Conservation (phyloP, 2,113 vertebrate genomes). For the Rhadina sibilatrix region DNA sequence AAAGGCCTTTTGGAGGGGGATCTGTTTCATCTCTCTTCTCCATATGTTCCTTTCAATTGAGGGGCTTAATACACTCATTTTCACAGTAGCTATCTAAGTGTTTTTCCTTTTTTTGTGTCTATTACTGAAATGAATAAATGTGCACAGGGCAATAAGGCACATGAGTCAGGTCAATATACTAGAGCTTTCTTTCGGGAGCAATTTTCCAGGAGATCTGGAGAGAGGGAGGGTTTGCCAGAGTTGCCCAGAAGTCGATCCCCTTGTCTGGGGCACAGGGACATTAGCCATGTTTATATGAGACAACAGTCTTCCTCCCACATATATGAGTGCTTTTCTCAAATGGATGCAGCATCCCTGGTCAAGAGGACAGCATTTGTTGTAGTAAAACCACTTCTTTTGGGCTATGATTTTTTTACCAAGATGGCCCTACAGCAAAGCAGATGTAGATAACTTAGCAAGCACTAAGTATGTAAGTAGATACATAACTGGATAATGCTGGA, state of each 20-base stretch:
- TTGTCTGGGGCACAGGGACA: background rate
- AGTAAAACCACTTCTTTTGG: background rate
- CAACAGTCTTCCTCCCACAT: background rate
- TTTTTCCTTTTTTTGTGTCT: background rate
- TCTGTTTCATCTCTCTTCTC: conserved; percentile 44
- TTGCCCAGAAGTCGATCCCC: background rate
- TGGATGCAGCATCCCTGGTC: background rate
- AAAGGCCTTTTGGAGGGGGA: conserved; percentile 28
- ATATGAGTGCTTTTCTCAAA: background rate
- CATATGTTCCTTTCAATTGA: conserved; percentile 39
- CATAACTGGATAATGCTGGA: background rate
- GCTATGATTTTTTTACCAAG: background rate
- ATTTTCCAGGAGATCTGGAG: background rate
- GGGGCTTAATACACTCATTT: conserved; percentile 32
- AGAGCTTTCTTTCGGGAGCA: background rate
- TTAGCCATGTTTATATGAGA: background rate
- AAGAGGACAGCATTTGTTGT: background rate
- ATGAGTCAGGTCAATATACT: background rate
- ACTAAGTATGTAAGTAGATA: background rate
- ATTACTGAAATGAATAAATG: conserved; percentile 28
- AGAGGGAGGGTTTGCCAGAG: rapidly evolving
- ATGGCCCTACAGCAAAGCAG: background rate
- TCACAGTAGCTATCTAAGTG: conserved; percentile 34
- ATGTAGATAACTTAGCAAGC: background rate
- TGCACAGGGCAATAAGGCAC: background rate